A percentile compares a stretch with the other conserved stretches of the same genome.
Conservation (phyloP, 2,888 invertebrate species). For the Tuta absoluta region DNA sequence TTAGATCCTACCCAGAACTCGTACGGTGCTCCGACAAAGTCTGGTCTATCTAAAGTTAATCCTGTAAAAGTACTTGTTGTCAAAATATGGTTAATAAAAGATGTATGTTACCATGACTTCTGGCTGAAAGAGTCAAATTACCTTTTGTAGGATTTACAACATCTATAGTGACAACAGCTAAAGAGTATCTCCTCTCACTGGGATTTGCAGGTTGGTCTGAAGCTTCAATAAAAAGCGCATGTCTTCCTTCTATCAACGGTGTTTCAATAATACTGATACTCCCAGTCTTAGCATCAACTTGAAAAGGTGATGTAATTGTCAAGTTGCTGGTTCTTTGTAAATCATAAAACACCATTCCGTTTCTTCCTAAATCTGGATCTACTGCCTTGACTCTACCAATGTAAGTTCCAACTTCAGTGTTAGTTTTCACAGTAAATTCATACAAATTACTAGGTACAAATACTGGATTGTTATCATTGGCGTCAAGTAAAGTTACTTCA, state of each 20-base stretch:
- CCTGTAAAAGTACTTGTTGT: conserved; percentile 56
- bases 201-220: conserved; percentile 92
- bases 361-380: conserved; percentile 89
- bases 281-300: conserved; percentile 86
- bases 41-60: conserved; percentile 82
- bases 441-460: conserved; percentile 92
- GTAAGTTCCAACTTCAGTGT: conserved; percentile 85
- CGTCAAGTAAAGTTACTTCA: conserved; percentile 91
- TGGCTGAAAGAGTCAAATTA: conserved; percentile 40
- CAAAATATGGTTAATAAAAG: background rate
- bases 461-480: conserved; percentile 95
- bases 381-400: conserved; percentile 90
- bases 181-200: conserved; percentile 89
- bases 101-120: background rate
- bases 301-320: conserved; percentile 85
- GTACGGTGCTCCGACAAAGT: conserved; percentile 92
- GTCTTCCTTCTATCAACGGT: conserved; percentile 85
- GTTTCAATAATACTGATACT: conserved; percentile 84
- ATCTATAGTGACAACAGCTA: conserved; percentile 92
- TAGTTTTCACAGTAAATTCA: conserved; percentile 86
- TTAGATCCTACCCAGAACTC: conserved; percentile 96
- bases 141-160: conserved; percentile 82
- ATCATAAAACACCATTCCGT: conserved; percentile 87
- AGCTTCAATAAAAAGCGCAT: conserved; percentile 91
- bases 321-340: conserved; percentile 85